Conservation (phyloP, 2,797 vertebrate species). For the Clarias platycephalus region DNA sequence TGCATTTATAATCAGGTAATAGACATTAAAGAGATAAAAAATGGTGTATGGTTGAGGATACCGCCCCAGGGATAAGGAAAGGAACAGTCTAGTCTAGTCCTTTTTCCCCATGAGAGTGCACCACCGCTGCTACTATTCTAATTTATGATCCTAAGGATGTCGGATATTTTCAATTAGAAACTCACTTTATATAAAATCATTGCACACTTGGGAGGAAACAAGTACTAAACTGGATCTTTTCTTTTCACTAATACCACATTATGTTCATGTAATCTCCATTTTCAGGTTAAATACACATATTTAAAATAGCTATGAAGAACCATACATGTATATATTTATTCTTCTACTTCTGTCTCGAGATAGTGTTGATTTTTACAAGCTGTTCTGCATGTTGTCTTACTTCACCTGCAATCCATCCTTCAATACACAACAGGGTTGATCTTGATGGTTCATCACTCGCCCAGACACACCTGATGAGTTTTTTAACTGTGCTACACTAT, state of each 20-base stretch:
- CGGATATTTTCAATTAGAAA: background rate
- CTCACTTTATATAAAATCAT: background rate
- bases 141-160: background rate
- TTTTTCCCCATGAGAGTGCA: background rate
- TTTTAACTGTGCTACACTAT: background rate
- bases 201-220: background rate
- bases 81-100: background rate
- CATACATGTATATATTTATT: background rate
- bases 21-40: background rate
- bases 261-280: background rate
- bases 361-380: background rate
- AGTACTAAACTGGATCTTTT: background rate
- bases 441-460: background rate
- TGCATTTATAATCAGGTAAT: background rate
- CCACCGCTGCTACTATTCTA: background rate
- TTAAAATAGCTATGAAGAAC: background rate
- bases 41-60: background rate
- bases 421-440: conserved; percentile 31
- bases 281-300: background rate
- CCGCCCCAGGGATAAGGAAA: background rate
- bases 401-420: background rate
- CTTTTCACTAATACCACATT: background rate
- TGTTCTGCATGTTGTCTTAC: background rate
- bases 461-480: conserved; percentile 12
- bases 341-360: background rate